Evolutionary conservation across 2,113 vertebrate species (phyloP).

Genomic region (Stictonetta naevosa): DNA sequence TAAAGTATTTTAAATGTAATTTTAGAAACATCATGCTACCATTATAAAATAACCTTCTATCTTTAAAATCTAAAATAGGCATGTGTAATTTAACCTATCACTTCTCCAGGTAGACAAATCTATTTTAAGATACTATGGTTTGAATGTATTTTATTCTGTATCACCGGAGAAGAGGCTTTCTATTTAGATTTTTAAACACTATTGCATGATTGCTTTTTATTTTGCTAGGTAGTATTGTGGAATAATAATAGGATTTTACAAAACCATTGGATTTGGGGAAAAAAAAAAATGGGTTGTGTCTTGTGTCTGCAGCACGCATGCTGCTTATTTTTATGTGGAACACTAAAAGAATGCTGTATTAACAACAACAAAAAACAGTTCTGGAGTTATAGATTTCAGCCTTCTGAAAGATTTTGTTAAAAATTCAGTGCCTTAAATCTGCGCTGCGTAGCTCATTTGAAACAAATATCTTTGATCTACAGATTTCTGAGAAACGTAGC

Average conservation of each 20-base stretch:
- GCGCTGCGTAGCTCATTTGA: background rate
- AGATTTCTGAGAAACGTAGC: conserved; percentile 3
- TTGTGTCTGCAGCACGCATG: background rate
- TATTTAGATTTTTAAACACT: conserved; percentile 1
- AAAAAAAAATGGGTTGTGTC: background rate
- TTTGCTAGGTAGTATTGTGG: conserved; percentile 1
- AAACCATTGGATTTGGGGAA: background rate
- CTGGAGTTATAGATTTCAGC: conserved; percentile 47
- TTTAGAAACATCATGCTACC: conserved; percentile 20
- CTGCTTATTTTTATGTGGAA: conserved; percentile 41
- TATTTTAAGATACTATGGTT: conserved; percentile 34
- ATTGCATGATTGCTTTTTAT: conserved; percentile 6
- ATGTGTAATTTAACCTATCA: conserved; percentile 43
- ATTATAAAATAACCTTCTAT: conserved; percentile 28
- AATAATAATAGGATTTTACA: conserved; percentile 2
- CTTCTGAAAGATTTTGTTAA: conserved; percentile 41
- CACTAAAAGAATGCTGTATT: conserved; percentile 49
- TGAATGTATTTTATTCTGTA: background rate
- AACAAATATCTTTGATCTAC: conserved; percentile 25
- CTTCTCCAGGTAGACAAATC: background rate
- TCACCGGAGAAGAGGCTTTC: background rate
- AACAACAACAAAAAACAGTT: conserved; percentile 22
- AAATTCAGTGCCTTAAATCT: conserved; percentile 40
- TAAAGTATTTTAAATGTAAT: background rate
- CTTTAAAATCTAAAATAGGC: conserved; percentile 20